Conservation (phyloP, 2,797 vertebrate genomes). For the Halcyon leucocephala region DNA sequence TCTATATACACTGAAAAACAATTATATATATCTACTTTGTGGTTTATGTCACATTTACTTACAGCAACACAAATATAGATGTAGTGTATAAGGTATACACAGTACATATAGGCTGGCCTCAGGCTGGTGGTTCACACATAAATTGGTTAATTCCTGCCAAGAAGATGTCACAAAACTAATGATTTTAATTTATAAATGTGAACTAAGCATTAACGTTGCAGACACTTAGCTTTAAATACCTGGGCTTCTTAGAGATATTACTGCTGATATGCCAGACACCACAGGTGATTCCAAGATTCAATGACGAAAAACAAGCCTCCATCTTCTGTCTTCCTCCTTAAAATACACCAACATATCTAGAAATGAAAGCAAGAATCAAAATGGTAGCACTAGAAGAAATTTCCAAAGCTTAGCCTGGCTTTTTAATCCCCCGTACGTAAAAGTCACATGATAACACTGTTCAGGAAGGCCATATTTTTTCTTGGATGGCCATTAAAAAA, state of each 20-base stretch:
- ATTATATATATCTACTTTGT: background rate
- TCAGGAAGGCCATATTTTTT: background rate
- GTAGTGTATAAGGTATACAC: background rate
- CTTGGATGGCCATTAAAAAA: background rate
- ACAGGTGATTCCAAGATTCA: background rate
- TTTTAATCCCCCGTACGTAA: background rate
- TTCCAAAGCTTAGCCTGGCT: background rate
- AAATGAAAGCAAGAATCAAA: background rate
- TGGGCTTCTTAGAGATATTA: background rate
- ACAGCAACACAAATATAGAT: background rate
- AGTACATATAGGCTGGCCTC: background rate
- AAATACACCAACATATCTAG: background rate
- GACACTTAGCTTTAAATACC: background rate
- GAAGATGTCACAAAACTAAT: background rate
- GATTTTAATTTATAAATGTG: background rate
- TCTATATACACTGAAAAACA: background rate
- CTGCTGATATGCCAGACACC: background rate
- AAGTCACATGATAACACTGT: background rate
- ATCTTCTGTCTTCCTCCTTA: background rate
- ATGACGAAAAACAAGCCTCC: background rate
- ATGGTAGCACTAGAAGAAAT: background rate
- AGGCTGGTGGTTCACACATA: background rate
- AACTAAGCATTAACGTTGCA: background rate
- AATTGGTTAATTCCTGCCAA: background rate
- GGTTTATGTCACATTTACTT: background rate